phyloP scores from a whole-genome alignment of 1,140 invertebrate species.

The Heliothis subflexa region DNA sequence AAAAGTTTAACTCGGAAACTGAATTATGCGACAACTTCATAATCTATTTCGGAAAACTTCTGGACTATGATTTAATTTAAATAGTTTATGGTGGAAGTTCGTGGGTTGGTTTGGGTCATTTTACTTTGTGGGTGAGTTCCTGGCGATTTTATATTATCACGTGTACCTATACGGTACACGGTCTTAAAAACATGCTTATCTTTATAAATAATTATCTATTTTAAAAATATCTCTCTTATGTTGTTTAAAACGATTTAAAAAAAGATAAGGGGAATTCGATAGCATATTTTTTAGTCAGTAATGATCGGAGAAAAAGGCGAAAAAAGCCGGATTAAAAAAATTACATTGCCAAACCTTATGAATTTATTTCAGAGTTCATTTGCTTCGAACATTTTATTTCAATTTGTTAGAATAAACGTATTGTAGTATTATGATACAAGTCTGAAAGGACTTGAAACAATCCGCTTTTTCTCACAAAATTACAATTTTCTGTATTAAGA shows the following conservation, averaged over 20 bases:
- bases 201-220: no score
- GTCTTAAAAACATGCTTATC: no score
- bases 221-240: no score
- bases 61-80: slow-evolving; percentile 31
- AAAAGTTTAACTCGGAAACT: slow-evolving; percentile 29
- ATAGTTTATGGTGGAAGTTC: slow-evolving; percentile 32
- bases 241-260: no score
- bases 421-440: not conserved
- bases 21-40: slow-evolving; percentile 34
- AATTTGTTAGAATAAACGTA: not conserved
- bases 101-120: not conserved
- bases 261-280: no score
- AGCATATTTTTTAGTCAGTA: not conserved
- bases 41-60: slow-evolving; percentile 36
- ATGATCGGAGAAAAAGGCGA: not conserved
- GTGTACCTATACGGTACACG: no score
- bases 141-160: not conserved
- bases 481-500: slow-evolving; percentile 15
- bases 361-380: slow-evolving; percentile 12
- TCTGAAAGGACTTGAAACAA: not conserved
- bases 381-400: not conserved
- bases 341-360: slow-evolving; percentile 4
- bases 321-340: not conserved
- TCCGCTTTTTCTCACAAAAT: slow-evolving; percentile 20
- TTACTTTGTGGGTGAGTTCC: not conserved